Evolutionary conservation across 2,888 invertebrate species (phyloP).

Genomic region (Adineta ricciae): DNA sequence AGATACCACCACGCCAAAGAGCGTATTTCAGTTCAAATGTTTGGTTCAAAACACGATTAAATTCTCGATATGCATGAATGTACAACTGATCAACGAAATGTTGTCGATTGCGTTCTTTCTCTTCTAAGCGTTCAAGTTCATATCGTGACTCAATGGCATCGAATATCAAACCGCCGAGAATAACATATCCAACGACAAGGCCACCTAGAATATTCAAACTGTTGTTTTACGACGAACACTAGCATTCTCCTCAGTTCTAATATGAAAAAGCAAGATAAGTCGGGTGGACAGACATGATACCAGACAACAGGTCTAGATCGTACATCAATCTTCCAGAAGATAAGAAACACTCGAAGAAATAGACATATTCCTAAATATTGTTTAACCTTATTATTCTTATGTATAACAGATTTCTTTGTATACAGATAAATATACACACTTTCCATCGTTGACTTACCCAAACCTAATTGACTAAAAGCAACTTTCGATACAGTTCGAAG

Average conservation of each 20-base stretch:
- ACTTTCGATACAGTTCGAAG: background rate
- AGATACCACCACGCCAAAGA: background rate
- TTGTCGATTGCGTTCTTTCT: constrained; percentile 30
- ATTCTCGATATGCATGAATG: background rate
- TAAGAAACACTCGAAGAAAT: too few species aligned
- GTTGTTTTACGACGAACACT: too few species aligned
- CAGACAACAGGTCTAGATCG: too few species aligned
- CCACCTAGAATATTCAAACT: background rate
- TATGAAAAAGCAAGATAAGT: too few species aligned
- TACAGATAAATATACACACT: background rate
- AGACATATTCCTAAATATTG: too few species aligned
- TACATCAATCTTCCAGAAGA: too few species aligned
- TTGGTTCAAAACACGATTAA: constrained; percentile 16
- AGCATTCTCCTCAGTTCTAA: too few species aligned
- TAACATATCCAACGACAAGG: constrained; percentile 34
- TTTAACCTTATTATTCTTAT: too few species aligned
- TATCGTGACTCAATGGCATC: constrained; percentile 33
- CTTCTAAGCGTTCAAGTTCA: constrained; percentile 31
- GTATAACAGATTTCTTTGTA: background rate
- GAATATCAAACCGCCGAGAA: constrained; percentile 33
- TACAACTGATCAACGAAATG: constrained; percentile 28
- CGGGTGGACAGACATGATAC: too few species aligned
- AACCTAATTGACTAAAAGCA: constrained; percentile 15
- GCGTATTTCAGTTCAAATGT: constrained; percentile 25
- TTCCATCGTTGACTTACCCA: background rate